phyloP scores from a whole-genome alignment of 2,888 invertebrate species.

The Macaria liturata region DNA sequence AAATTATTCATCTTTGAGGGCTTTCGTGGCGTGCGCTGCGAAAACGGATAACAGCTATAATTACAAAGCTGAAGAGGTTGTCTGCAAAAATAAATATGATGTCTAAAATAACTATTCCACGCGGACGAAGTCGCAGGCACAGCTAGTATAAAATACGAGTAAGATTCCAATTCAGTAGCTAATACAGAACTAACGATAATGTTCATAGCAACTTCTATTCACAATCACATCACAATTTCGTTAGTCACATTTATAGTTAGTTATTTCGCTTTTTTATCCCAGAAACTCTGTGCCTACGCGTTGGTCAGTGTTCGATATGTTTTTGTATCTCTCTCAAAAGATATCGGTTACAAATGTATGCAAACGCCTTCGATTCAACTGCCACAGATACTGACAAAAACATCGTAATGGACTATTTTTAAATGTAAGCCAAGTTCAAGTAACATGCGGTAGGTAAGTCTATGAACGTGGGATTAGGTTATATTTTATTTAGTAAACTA shows the following conservation, averaged over 20 bases:
- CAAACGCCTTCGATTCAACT: constrained; percentile 14
- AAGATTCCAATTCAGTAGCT: no score
- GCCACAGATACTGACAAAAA: constrained; percentile 6
- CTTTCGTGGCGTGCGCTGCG: no score
- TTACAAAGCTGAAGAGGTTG: no score
- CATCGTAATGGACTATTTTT: constrained; percentile 5
- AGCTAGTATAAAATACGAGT: no score
- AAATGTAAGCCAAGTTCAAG: background rate
- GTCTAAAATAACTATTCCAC: no score
- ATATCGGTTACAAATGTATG: constrained; percentile 31
- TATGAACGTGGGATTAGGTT: background rate
- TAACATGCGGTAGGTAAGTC: background rate
- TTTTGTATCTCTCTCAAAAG: constrained; percentile 38
- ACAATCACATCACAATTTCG: constrained; percentile 36
- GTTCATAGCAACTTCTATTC: constrained; percentile 12
- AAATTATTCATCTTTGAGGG: no score
- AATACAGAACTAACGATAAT: background rate
- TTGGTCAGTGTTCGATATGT: constrained; percentile 47
- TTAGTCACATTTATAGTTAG: constrained; percentile 41
- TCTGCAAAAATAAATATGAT: no score
- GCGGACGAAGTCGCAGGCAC: no score
- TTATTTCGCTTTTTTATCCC: constrained; percentile 52
- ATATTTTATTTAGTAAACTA: no score
- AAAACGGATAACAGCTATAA: no score
- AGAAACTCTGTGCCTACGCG: constrained; percentile 47